A percentile compares a stretch with the other conserved stretches of the same genome.
These are phyloP conservation scores for Cryptus armator DNA, from an alignment of 2,888 invertebrate species.

Conservation along the genomic window DNA sequence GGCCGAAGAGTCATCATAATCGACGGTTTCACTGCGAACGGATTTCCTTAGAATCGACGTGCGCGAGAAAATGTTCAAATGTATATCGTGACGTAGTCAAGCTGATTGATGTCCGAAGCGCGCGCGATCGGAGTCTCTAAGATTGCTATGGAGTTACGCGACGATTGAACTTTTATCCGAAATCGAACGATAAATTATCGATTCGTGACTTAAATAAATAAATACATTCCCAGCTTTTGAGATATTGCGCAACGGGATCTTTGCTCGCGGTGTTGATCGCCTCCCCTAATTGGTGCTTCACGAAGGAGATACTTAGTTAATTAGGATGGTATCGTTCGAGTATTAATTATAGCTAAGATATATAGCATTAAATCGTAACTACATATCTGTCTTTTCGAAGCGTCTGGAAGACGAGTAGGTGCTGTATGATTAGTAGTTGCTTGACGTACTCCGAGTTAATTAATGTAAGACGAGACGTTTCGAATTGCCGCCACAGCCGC, in stretches of 20 bases:
- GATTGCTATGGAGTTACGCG: neutral
- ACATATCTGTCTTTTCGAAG: neutral
- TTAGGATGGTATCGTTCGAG: slow-evolving; percentile 20
- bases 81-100: slow-evolving; percentile 34
- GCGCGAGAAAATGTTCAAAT: neutral
- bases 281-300: slow-evolving; percentile 15
- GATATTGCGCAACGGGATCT: neutral
- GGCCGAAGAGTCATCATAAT: slow-evolving; percentile 1
- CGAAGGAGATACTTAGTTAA: slow-evolving; percentile 32
- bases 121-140: neutral
- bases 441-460: slow-evolving; percentile 46
- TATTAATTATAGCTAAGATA: neutral
- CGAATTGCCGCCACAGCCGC: slow-evolving; percentile 8
- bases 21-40: neutral
- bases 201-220: neutral
- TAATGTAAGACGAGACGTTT: slow-evolving; percentile 21
- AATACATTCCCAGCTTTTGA: neutral
- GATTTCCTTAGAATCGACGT: neutral
- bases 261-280: neutral
- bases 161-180: neutral
- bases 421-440: slow-evolving; percentile 38
- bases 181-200: slow-evolving; percentile 4
- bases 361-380: slow-evolving; percentile 3
- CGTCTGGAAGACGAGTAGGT: neutral
- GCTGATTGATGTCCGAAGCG: slow-evolving; percentile 15